Conservation (phyloP, 2,888 invertebrate genomes). For the Acholoe squamosa region DNA sequence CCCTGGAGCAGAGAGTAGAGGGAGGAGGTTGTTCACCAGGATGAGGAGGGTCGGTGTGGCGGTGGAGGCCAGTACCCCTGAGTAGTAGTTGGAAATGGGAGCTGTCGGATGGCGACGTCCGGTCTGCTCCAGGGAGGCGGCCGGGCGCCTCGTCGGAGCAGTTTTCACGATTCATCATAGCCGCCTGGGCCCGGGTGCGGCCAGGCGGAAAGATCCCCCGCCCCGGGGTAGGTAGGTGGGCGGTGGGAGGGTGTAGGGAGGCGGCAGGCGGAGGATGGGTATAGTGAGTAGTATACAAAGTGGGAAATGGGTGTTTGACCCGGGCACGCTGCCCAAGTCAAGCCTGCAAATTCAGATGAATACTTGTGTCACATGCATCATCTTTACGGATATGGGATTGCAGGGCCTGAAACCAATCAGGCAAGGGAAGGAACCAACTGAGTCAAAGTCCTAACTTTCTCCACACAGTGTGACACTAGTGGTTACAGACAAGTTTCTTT, state of each 20-base stretch:
- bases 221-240: background rate
- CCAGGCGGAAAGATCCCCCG: background rate
- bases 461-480: too few relatives aligned
- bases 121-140: background rate
- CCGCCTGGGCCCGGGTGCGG: background rate
- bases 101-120: background rate
- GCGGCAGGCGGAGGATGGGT: background rate
- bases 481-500: too few relatives aligned
- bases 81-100: conserved; percentile 24
- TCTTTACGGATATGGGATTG: too few relatives aligned
- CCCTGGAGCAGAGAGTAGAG: background rate
- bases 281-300: conserved; percentile 49
- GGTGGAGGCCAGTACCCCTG: too few relatives aligned
- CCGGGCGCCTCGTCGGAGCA: background rate
- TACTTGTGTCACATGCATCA: background rate
- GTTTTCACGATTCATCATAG: conserved; percentile 33
- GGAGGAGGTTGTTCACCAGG: too few relatives aligned
- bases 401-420: too few relatives aligned
- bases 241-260: background rate
- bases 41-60: background rate
- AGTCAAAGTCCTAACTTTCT: too few relatives aligned
- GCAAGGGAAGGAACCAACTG: too few relatives aligned
- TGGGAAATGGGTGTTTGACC: conserved; percentile 34
- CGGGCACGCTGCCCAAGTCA: background rate
- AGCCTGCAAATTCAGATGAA: background rate